phyloP scores from a whole-genome alignment of 2,888 invertebrate species.

The Pammene fasciana region DNA sequence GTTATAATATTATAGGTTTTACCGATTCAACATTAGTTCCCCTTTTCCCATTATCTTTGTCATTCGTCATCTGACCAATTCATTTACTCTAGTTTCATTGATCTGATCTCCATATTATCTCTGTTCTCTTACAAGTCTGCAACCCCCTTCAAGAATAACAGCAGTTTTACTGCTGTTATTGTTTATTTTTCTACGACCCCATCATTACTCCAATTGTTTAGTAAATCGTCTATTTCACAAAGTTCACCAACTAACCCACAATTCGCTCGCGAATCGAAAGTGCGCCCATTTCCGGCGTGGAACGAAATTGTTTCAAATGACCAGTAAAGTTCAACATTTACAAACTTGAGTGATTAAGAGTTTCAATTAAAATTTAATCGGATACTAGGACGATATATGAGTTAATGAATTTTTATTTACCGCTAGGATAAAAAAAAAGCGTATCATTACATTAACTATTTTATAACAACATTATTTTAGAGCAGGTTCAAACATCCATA shows the following conservation, averaged over 20 bases:
- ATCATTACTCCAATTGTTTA: constrained; percentile 9
- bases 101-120: no score
- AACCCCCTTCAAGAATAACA: no score
- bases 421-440: not conserved
- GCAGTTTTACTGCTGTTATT: not conserved
- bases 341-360: not conserved
- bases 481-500: no score
- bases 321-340: constrained; percentile 22
- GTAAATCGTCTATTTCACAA: constrained; percentile 14
- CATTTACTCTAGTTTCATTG: no score
- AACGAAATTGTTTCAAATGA: constrained; percentile 25
- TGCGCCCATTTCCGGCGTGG: constrained; percentile 29
- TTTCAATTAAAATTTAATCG: constrained; percentile 2
- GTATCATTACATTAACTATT: not conserved
- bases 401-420: not conserved
- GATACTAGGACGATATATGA: not conserved
- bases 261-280: constrained; percentile 29
- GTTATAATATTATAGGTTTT: no score
- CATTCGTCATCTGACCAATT: no score
- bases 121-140: not conserved
- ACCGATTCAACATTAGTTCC: no score
- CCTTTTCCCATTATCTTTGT: no score
- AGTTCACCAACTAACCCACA: constrained; percentile 30
- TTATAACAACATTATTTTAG: not conserved
- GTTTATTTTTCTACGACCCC: not conserved